phyloP scores from a whole-genome alignment of 2,113 vertebrate genomes.

The Hippolais icterina region DNA sequence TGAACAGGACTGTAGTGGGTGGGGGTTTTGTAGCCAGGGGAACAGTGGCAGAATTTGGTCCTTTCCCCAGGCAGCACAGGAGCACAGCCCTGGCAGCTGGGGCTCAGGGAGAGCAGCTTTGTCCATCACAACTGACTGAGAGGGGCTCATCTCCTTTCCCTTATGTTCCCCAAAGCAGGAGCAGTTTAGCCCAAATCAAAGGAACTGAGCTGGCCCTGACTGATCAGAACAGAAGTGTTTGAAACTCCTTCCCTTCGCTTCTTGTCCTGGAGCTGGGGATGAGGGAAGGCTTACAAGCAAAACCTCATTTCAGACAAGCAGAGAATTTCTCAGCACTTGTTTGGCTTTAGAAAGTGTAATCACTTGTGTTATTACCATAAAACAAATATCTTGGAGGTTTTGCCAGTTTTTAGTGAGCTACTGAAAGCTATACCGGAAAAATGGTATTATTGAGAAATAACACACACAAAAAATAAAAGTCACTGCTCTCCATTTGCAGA shows the following conservation, averaged over 20 bases:
- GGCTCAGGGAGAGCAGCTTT: neutral
- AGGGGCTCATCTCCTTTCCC: neutral
- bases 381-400: neutral
- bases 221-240: neutral
- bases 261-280: neutral
- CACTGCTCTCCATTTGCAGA: neutral
- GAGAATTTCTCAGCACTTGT: neutral
- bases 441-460: neutral
- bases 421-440: neutral
- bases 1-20: neutral
- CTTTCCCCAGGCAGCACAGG: neutral
- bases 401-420: neutral
- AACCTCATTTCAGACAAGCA: neutral
- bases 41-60: neutral
- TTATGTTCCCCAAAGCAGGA: neutral
- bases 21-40: accelerated
- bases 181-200: neutral
- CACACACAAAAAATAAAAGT: neutral
- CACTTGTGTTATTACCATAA: neutral
- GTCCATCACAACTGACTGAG: neutral
- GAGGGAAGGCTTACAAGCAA: neutral
- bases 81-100: neutral
- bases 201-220: neutral
- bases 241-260: neutral
- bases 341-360: neutral